Evolutionary conservation across 1,140 invertebrate genomes (phyloP), one percentile per base, ranked within the genome.

Genomic region (Acyrthosiphon pisum): DNA sequence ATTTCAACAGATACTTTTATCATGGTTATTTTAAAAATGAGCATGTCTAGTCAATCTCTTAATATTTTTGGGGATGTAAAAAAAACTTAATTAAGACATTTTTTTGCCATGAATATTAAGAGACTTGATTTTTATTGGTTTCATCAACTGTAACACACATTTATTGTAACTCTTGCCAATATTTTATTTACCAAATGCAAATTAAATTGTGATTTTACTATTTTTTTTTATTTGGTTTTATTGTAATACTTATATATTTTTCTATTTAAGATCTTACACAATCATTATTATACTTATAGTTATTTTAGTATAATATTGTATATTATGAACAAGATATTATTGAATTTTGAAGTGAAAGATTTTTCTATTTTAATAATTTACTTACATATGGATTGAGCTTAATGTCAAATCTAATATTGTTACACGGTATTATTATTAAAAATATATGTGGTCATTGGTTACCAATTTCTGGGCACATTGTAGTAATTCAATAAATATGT

Each of bases 391-490:
- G 18, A 56, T 90, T 90, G n/a, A 56, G 35, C 50, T n/a, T 89
- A 56, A 26, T 56, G 87, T 89, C 26, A 89, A 89, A 56, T 41
- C 35, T 53, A 89, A 41, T 89, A 35, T 41, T 53, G 8, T 68
- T 90, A 90, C 56, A 90, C 4, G 89, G 89, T 90, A 90, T 90
- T 90, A 68, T 68, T n/a, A 44, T 90, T 30, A 68, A 44, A 7
- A 60, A 68, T 46, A 68, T 7, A 14, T 44, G 37, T 60, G 88
- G 35, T 68, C 37, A 44, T 60, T 90, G 56, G 89, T 90, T 68
- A 90, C 89, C 56, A 68, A 68, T 50, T 90, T 90, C 46, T 53
- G 88, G 88, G 7, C 23, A 90, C 88, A 90, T 60, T 60, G 88
- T 90, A 60, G 53, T 90, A 60, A 56, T 89, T 89, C 8, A 56